phyloP scores from a whole-genome alignment of 2,797 vertebrate species.

The Lates japonicus region DNA sequence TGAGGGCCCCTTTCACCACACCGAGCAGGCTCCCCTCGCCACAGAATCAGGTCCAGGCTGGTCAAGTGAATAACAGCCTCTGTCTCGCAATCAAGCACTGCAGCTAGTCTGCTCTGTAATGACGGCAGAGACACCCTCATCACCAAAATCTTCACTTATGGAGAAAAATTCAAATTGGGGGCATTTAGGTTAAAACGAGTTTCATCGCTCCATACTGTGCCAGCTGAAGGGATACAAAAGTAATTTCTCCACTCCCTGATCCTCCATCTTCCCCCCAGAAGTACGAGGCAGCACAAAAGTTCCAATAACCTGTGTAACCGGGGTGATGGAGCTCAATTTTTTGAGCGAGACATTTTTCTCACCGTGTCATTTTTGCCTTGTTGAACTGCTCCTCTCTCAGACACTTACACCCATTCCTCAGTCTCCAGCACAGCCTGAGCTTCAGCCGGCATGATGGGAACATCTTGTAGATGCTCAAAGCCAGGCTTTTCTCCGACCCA shows the following conservation, averaged over 20 bases:
- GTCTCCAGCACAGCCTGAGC: conserved; percentile 7
- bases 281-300: conserved; percentile 24
- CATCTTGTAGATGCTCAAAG: conserved; percentile 25
- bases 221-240: conserved; percentile 19
- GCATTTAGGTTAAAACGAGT: conserved; percentile 51
- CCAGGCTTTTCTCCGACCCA: conserved; percentile 32
- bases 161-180: conserved; percentile 65
- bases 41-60: conserved; percentile 56
- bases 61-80: conserved; percentile 69
- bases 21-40: conserved; percentile 6
- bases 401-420: conserved; percentile 21
- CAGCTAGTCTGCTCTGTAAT: conserved; percentile 29
- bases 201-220: conserved; percentile 10
- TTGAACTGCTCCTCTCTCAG: conserved; percentile 23
- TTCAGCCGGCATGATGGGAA: conserved; percentile 24
- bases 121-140: conserved; percentile 41
- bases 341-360: conserved; percentile 26
- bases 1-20: conserved; percentile 43
- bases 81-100: conserved; percentile 58
- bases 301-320: conserved; percentile 35
- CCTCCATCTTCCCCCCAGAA: conserved; percentile 11
- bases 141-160: conserved; percentile 32
- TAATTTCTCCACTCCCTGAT: conserved; percentile 48
- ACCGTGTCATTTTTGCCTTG: conserved; percentile 30
- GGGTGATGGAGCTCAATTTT: conserved; percentile 47